Evolutionary conservation across 2,113 vertebrate species (phyloP).

Genomic region (Oceanites oceanicus): DNA sequence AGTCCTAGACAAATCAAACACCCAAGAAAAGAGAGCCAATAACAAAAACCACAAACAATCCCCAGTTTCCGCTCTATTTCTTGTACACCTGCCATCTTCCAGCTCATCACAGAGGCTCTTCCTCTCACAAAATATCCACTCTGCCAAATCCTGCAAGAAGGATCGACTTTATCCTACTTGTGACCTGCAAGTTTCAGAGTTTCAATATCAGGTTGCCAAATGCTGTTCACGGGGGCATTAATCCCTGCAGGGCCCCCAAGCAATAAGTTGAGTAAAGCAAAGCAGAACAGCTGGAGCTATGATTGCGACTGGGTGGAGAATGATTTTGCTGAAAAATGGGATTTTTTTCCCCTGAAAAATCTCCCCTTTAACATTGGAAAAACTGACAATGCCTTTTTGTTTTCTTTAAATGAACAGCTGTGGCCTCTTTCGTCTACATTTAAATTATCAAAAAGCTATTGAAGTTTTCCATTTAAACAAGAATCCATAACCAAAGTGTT

Average conservation of each 20-base stretch:
- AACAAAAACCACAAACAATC: slow-evolving; percentile 30
- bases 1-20: slow-evolving; percentile 14
- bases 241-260: neutral
- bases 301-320: slow-evolving; percentile 41
- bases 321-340: slow-evolving; percentile 44
- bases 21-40: slow-evolving; percentile 1
- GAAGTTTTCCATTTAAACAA: slow-evolving; percentile 22
- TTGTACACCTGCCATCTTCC: slow-evolving; percentile 64
- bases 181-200: neutral
- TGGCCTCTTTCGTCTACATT: neutral
- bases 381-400: slow-evolving; percentile 55
- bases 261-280: neutral
- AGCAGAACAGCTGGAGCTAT: slow-evolving; percentile 39
- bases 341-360: slow-evolving; percentile 27
- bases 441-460: slow-evolving; percentile 33
- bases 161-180: slow-evolving; percentile 1
- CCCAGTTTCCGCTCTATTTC: slow-evolving; percentile 36
- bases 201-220: slow-evolving; percentile 12
- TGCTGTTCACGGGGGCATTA: neutral
- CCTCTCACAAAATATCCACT: slow-evolving; percentile 16
- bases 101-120: slow-evolving; percentile 60
- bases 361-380: slow-evolving; percentile 35
- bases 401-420: slow-evolving; percentile 27
- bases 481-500: neutral
- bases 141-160: slow-evolving; percentile 43